Conservation (phyloP, 1,140 invertebrate species). For the Drosophila hydei region DNA sequence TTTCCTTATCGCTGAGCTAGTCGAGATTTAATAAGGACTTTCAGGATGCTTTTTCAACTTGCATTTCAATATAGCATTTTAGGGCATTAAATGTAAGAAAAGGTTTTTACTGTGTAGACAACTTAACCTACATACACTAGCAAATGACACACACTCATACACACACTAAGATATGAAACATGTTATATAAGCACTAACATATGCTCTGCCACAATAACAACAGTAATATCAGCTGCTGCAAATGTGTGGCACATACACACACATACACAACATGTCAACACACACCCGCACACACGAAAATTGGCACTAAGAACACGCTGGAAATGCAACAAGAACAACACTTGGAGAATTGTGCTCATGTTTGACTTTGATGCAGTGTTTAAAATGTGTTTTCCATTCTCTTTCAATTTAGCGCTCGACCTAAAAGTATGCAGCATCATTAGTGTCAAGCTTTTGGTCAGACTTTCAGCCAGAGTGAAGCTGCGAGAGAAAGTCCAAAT, state of each 20-base stretch:
- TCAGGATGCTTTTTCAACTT: too few relatives aligned
- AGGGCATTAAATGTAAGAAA: not conserved
- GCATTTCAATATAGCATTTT: too few relatives aligned
- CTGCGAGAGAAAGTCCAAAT: not conserved
- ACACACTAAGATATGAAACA: conserved; percentile 25
- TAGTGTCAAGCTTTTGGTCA: conserved; percentile 61
- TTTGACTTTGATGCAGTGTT: conserved; percentile 42
- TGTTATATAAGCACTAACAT: conserved; percentile 46
- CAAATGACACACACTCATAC: conserved; percentile 17
- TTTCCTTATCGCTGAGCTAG: too few relatives aligned
- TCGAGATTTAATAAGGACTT: too few relatives aligned
- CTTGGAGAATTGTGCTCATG: conserved; percentile 1
- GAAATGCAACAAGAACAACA: conserved; percentile 27
- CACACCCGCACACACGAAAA: conserved; percentile 25
- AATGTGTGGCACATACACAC: conserved; percentile 10
- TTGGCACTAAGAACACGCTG: conserved; percentile 68
- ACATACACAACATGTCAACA: conserved; percentile 4
- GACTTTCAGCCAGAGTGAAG: not conserved
- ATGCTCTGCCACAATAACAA: conserved; percentile 13
- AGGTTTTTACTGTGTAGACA: conserved; percentile 41
- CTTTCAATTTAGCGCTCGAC: conserved; percentile 76
- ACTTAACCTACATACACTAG: conserved; percentile 70
- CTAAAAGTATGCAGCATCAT: conserved; percentile 78
- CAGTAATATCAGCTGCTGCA: conserved; percentile 11
- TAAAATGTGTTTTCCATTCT: conserved; percentile 69